A percentile compares a stretch with the other conserved stretches of the same genome.
Evolutionary conservation across 2,888 invertebrate species (phyloP).

Genomic region (Agrochola litura): DNA sequence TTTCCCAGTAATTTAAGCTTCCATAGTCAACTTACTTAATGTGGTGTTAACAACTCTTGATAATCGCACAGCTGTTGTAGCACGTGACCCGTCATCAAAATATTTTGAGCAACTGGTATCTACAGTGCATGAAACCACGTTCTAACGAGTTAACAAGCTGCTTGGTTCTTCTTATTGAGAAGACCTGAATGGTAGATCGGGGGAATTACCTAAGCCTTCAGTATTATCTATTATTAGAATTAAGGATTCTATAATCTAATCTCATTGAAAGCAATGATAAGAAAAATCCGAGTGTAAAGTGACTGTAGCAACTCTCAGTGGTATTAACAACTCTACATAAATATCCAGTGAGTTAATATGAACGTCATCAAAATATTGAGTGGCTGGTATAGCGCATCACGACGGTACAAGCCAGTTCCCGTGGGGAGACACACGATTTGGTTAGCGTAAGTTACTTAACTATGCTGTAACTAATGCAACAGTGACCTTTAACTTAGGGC

Average conservation of each 20-base stretch:
- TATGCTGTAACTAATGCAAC: conserved; percentile 1
- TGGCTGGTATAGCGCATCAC: conserved; percentile 58
- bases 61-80: background rate
- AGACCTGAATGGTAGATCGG: background rate
- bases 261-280: background rate
- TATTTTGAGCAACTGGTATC: conserved; percentile 15
- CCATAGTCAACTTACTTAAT: background rate
- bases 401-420: conserved; percentile 43
- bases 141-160: conserved; percentile 2
- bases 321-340: conserved; percentile 47
- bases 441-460: conserved; percentile 13
- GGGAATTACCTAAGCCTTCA: background rate
- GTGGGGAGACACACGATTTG: conserved; percentile 22
- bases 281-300: background rate
- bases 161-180: background rate
- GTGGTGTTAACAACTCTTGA: conserved; percentile 20
- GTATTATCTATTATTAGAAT: background rate
- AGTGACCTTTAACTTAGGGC: background rate
- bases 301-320: background rate
- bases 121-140: background rate
- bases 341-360: conserved; percentile 43
- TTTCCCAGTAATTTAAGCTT: background rate
- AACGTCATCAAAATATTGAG: conserved; percentile 69
- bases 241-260: background rate
- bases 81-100: conserved; percentile 13